Evolutionary conservation across 1,140 invertebrate species (phyloP).

Genomic region (Cydia fagiglandana): DNA sequence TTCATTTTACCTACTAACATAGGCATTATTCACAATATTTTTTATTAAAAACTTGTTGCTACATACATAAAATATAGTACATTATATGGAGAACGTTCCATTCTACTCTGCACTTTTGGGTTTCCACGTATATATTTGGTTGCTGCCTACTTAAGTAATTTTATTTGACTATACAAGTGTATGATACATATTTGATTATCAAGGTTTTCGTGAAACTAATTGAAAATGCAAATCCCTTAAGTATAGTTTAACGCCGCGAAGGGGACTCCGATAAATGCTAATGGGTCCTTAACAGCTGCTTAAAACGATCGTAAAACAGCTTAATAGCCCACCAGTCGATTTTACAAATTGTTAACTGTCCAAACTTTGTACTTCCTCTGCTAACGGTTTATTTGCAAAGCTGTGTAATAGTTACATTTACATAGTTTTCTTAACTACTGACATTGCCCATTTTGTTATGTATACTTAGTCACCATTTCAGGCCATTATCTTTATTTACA

Average conservation of each 20-base stretch:
- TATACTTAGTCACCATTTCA: too few relatives aligned
- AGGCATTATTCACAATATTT: too few relatives aligned
- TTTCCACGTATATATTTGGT: background rate
- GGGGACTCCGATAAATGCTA: constrained; percentile 56
- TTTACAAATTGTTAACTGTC: constrained; percentile 49
- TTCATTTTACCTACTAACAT: too few relatives aligned
- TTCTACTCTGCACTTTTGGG: background rate
- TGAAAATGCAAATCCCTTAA: constrained; percentile 22
- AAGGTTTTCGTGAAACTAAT: constrained; percentile 23
- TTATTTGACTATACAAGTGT: background rate
- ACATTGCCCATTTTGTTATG: too few relatives aligned
- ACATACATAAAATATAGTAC: too few relatives aligned
- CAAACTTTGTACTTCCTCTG: constrained; percentile 33
- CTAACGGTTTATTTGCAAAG: background rate
- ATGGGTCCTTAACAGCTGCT: constrained; percentile 55
- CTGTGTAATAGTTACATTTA: too few relatives aligned
- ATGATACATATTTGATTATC: background rate
- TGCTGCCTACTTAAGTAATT: background rate
- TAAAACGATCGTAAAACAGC: constrained; percentile 51
- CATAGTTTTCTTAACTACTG: too few relatives aligned
- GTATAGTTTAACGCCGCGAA: constrained; percentile 37
- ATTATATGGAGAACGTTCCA: too few relatives aligned
- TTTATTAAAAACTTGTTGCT: too few relatives aligned
- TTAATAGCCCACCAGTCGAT: constrained; percentile 48
- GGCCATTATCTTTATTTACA: too few relatives aligned